Base-by-base conservation (phyloP, 2,888 invertebrate genomes). In the Nemoura dubitans region DNA sequence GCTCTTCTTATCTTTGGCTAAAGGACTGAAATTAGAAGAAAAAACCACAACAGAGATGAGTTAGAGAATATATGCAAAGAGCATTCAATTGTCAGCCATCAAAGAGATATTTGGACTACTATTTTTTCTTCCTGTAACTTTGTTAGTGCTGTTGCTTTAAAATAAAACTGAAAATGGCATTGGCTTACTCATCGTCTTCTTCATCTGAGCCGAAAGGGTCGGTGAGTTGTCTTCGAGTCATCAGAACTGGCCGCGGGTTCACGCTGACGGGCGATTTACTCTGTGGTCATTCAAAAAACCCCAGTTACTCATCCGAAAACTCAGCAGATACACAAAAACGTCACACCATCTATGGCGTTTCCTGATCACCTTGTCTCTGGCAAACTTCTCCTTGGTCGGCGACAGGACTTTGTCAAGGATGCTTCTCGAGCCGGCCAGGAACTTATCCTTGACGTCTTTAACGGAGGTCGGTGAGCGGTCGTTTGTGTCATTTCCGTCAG, bases 181-280 rank as follows among this genome's bases (percentile, higher is more conserved):
- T 21, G 16, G 59, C 86, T 87, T 76, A 88, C 88, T 92, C 92
- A 36, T 96, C 96, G 82, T 92, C 93, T 87, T 96, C 96, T 27
- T 97, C 97, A 90, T 97, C 97, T 36, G 97, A 97, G 84, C 97
- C 97, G 92, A 98, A 97, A 0, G 98, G 98, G 92, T 98, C 97
- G 6, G 95, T 95, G 88, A 97, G 92, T 91, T 97, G 97, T 86
- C 97, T 94, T 89, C 97, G 94, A 0, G 97, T 97, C 97, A 97
- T 97, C 89, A 97, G 92, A 89, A 88, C 93, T 90, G 88, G 92
- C 89, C 89, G 93, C 86, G 89, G 87, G 88, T 90, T 86, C 88
- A 90, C 87, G 88, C 89, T 90, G 42, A 91, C 90, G 59, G 92
- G 92, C 83, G 92, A 92, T 89, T 92, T 92, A 89, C 91, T 92